Evolutionary conservation across 2,888 invertebrate species (phyloP).

Genomic region (Troides aeacus): DNA sequence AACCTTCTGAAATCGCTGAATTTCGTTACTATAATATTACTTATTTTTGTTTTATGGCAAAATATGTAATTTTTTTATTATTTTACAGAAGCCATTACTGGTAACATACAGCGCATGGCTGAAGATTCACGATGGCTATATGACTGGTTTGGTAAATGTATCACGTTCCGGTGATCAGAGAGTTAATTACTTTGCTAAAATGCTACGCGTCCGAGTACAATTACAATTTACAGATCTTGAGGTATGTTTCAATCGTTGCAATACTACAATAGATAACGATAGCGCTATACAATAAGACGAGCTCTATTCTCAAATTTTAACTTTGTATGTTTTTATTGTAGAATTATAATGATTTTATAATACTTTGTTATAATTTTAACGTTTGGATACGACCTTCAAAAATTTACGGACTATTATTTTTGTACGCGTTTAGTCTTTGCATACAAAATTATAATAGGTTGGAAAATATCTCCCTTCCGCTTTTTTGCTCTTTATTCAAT

Average conservation of each 20-base stretch:
- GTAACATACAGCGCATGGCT: slow-evolving; percentile 77
- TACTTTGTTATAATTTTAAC: no score
- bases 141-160: slow-evolving; percentile 71
- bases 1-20: no score
- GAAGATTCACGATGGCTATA: slow-evolving; percentile 66
- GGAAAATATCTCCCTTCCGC: no score
- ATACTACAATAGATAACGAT: neutral
- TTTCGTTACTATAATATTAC: neutral
- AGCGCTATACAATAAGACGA: no score
- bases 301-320: no score
- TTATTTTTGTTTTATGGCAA: neutral
- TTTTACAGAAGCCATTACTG: slow-evolving; percentile 61
- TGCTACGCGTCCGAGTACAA: slow-evolving; percentile 65
- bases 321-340: no score
- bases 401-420: no score
- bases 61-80: neutral
- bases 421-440: no score
- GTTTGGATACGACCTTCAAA: no score
- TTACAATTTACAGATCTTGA: slow-evolving; percentile 61
- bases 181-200: slow-evolving; percentile 69
- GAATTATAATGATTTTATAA: no score
- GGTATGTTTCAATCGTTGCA: slow-evolving; percentile 41
- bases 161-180: slow-evolving; percentile 69
- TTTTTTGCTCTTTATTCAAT: no score
- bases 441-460: no score